These are phyloP conservation scores for Eristalis intricaria DNA, from an alignment of 2,888 invertebrate species.

Conservation along the genomic window DNA sequence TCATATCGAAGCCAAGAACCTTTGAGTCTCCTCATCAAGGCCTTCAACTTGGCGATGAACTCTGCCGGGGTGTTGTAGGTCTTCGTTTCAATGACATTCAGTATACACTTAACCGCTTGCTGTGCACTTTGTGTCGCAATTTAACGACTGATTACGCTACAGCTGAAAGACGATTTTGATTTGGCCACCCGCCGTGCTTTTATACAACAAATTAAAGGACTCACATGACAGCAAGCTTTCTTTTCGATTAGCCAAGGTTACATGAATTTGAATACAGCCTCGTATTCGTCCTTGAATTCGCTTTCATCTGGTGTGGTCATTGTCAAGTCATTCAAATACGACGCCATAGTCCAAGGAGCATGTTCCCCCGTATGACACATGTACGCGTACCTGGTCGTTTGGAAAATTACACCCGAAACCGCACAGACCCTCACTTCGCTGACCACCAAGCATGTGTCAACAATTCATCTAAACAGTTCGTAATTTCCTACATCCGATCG, in stretches of 20 bases:
- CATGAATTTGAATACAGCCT: background rate
- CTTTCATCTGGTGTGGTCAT: background rate
- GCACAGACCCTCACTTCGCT: background rate
- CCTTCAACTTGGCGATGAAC: conserved; percentile 11
- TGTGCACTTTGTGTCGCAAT: conserved; percentile 58
- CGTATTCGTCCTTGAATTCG: conserved; percentile 35
- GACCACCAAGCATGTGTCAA: conserved; percentile 17
- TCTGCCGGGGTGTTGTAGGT: conserved; percentile 35
- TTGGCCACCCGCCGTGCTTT: conserved; percentile 43
- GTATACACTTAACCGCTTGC: conserved; percentile 52
- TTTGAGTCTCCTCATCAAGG: background rate
- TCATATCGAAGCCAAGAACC: background rate
- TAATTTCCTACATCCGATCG: conserved; percentile 52
- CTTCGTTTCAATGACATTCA: background rate
- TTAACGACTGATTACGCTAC: conserved; percentile 57
- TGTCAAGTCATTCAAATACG: background rate
- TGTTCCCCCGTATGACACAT: background rate
- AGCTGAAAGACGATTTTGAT: conserved; percentile 51
- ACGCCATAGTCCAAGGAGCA: background rate
- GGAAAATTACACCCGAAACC: background rate
- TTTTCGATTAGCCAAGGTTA: background rate
- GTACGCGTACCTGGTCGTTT: background rate
- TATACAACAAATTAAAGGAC: conserved; percentile 37
- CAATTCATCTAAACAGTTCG: conserved; percentile 29
- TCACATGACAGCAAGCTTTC: conserved; percentile 14